Conservation (phyloP, 2,113 vertebrate species). For the Leucosticte australis region DNA sequence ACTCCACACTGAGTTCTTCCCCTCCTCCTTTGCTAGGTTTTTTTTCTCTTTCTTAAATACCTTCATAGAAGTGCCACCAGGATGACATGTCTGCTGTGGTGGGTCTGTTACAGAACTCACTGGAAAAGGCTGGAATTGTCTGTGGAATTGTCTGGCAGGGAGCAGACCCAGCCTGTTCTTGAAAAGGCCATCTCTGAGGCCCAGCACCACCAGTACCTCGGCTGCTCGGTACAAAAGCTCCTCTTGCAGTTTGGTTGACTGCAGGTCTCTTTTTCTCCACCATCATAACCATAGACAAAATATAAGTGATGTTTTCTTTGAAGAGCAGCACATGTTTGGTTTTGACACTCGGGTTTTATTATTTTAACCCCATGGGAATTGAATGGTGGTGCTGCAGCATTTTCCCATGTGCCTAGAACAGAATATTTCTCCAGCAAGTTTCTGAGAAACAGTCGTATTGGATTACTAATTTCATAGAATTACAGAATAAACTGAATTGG, state of each 20-base stretch:
- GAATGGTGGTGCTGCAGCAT: background rate
- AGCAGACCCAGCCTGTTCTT: background rate
- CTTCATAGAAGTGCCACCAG: background rate
- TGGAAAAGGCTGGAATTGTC: background rate
- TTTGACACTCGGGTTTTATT: background rate
- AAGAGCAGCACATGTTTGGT: background rate
- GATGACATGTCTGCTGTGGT: too few relatives aligned
- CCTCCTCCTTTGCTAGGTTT: fast-evolving
- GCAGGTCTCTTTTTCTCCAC: background rate
- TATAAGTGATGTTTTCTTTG: background rate
- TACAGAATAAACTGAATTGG: background rate
- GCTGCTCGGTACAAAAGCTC: fast-evolving
- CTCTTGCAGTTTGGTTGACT: background rate
- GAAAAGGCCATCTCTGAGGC: background rate
- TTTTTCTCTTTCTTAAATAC: background rate
- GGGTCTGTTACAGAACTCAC: background rate
- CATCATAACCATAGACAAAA: background rate
- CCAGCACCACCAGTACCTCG: background rate
- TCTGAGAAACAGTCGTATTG: background rate
- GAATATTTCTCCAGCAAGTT: background rate
- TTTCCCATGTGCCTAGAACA: background rate
- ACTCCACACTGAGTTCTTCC: background rate
- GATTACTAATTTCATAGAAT: background rate
- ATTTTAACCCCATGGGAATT: background rate
- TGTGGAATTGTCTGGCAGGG: background rate